These are phyloP conservation scores for Ochotona princeps DNA, from an alignment of 2,113 vertebrate genomes.

Conservation along the genomic window DNA sequence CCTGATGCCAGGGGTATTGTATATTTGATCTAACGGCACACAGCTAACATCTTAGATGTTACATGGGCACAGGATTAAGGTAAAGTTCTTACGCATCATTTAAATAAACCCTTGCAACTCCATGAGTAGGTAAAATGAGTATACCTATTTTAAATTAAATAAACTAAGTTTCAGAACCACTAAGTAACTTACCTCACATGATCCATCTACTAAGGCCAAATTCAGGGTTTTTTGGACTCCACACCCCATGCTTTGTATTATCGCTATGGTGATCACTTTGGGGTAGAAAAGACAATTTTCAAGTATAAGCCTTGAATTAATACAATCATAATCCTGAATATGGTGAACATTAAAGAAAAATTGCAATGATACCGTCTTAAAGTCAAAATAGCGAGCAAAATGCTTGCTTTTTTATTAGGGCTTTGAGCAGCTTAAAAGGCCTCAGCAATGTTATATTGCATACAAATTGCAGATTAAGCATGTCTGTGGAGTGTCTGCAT, in stretches of 20 bases:
- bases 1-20: slow-evolving; percentile 42
- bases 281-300: slow-evolving; percentile 46
- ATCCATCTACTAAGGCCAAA: slow-evolving; percentile 46
- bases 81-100: slow-evolving; percentile 33
- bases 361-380: slow-evolving; percentile 57
- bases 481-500: slow-evolving; percentile 53
- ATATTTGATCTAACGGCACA: not conserved
- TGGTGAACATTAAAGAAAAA: slow-evolving; percentile 24
- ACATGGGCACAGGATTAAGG: slow-evolving; percentile 8
- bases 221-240: not conserved
- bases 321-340: slow-evolving; percentile 30
- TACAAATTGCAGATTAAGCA: slow-evolving; percentile 66
- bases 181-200: slow-evolving; percentile 38
- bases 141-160: slow-evolving; percentile 48
- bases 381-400: slow-evolving; percentile 63
- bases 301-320: slow-evolving; percentile 40
- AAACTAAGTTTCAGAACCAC: slow-evolving; percentile 38
- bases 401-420: slow-evolving; percentile 39
- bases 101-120: slow-evolving; percentile 59
- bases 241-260: slow-evolving; percentile 10
- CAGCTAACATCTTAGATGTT: slow-evolving; percentile 46
- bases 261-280: slow-evolving; percentile 18
- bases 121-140: not conserved
- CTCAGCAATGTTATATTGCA: slow-evolving; percentile 62
- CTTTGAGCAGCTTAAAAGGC: slow-evolving; percentile 66